phyloP scores from a whole-genome alignment of 2,888 invertebrate species.

The Brenthis hecate region DNA sequence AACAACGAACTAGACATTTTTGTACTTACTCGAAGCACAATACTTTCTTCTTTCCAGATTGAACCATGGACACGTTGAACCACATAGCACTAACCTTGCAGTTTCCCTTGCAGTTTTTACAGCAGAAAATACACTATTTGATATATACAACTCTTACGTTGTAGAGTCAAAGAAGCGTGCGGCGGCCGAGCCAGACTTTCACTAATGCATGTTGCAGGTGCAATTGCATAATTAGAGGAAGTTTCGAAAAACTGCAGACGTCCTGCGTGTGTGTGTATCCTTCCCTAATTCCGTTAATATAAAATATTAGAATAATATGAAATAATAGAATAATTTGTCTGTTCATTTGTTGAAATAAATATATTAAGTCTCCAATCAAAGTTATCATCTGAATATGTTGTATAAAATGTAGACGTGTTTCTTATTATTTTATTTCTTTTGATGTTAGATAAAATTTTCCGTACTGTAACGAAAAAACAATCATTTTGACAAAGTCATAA shows the following conservation, averaged over 20 bases:
- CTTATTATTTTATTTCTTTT: too few relatives aligned
- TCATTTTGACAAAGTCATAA: too few relatives aligned
- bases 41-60: constrained; percentile 57
- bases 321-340: not conserved
- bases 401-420: too few relatives aligned
- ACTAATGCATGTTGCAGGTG: constrained; percentile 49
- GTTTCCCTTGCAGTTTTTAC: constrained; percentile 21
- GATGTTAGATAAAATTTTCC: too few relatives aligned
- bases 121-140: constrained; percentile 38
- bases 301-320: not conserved
- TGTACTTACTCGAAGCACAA: constrained; percentile 64
- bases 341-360: not conserved
- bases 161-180: constrained; percentile 39
- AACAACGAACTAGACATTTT: constrained; percentile 7
- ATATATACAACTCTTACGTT: constrained; percentile 38
- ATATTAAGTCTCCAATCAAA: too few relatives aligned
- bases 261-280: constrained; percentile 58
- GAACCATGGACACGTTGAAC: constrained; percentile 64
- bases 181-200: constrained; percentile 52
- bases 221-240: constrained; percentile 62
- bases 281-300: constrained; percentile 41
- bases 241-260: constrained; percentile 61
- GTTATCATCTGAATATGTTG: too few relatives aligned
- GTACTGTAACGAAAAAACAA: too few relatives aligned
- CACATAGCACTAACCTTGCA: constrained; percentile 47